These are phyloP conservation scores for Sesia apiformis DNA, from an alignment of 2,888 invertebrate genomes.

Conservation along the genomic window DNA sequence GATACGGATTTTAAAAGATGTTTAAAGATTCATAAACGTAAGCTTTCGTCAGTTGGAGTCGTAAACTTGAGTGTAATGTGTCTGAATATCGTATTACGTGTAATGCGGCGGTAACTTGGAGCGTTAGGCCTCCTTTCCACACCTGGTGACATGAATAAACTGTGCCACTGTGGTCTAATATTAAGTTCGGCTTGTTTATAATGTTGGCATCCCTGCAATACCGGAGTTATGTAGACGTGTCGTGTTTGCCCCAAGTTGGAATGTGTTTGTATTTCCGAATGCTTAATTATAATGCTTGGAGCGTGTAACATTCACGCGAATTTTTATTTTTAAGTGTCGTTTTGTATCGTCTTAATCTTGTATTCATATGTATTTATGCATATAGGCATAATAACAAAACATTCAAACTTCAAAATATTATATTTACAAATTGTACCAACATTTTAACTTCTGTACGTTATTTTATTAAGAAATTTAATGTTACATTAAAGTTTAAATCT, in stretches of 20 bases:
- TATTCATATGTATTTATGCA: too few relatives aligned
- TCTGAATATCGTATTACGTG: slow-evolving; percentile 53
- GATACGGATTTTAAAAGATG: slow-evolving; percentile 59
- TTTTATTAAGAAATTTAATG: too few relatives aligned
- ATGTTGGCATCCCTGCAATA: slow-evolving; percentile 18
- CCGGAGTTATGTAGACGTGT: slow-evolving; percentile 21
- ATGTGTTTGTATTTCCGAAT: slow-evolving; percentile 1
- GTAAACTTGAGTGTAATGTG: slow-evolving; percentile 63
- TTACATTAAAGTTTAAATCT: too few relatives aligned
- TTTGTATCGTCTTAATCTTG: too few relatives aligned
- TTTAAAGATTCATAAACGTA: slow-evolving; percentile 67
- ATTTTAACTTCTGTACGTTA: too few relatives aligned
- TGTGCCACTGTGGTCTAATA: slow-evolving; percentile 51
- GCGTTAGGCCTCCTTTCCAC: slow-evolving; percentile 52
- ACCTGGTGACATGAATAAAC: slow-evolving; percentile 65
- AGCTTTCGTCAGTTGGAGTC: slow-evolving; percentile 55
- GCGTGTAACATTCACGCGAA: too few relatives aligned
- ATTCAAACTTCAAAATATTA: too few relatives aligned
- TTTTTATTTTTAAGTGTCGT: too few relatives aligned
- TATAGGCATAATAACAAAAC: too few relatives aligned
- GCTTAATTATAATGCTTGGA: too few relatives aligned
- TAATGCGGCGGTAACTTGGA: slow-evolving; percentile 47
- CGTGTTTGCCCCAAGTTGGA: slow-evolving; percentile 25
- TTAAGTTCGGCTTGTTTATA: slow-evolving; percentile 51
- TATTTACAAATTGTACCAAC: too few relatives aligned